A percentile compares a stretch with the other conserved stretches of the same genome.
Conservation (phyloP, 2,113 vertebrate species). For the Tachycineta bicolor region DNA sequence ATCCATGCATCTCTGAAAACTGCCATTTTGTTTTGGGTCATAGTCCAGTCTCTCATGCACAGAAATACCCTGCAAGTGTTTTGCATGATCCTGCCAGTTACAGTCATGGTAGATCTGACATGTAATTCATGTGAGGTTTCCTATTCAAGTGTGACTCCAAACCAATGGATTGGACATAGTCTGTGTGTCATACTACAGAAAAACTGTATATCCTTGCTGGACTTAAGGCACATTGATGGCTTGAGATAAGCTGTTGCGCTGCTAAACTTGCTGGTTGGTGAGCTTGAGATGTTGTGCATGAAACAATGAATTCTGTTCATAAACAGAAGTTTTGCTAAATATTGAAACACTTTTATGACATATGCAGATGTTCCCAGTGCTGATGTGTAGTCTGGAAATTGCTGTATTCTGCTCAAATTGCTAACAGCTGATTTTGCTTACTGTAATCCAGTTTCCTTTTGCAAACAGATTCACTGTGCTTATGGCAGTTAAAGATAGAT, state of each 20-base stretch:
- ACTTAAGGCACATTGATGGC: neutral
- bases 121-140: neutral
- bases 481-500: neutral
- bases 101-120: neutral
- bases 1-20: neutral
- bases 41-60: neutral
- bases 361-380: neutral
- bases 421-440: neutral
- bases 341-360: neutral
- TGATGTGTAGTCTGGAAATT: neutral
- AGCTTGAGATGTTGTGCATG: neutral
- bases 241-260: neutral
- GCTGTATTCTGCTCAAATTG: neutral
- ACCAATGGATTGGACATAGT: neutral
- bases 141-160: neutral
- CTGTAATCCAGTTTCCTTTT: neutral
- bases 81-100: neutral
- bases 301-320: neutral
- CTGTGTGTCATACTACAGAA: neutral
- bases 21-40: neutral
- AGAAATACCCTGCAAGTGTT: neutral
- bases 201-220: neutral
- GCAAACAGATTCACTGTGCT: neutral
- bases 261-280: neutral
- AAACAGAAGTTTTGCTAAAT: neutral